These are phyloP conservation scores for Heliconius melpomene DNA, from an alignment of 1,140 invertebrate species.

Conservation along the genomic window DNA sequence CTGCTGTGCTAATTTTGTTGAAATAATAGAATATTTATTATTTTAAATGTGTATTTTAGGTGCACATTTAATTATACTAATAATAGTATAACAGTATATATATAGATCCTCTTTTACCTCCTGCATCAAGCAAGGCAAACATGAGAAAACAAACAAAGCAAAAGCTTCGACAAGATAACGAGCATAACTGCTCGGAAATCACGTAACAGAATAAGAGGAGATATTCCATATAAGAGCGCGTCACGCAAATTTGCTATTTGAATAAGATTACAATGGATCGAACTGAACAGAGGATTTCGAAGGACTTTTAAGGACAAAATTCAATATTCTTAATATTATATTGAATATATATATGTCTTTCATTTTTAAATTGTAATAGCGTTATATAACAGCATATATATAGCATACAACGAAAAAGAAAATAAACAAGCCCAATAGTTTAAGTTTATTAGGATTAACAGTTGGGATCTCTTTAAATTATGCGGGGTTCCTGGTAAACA, in stretches of 20 bases:
- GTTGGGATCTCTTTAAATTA: too few species aligned
- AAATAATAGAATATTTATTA: background rate
- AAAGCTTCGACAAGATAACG: constrained; percentile 51
- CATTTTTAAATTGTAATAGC: constrained; percentile 42
- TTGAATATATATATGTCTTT: constrained; percentile 47
- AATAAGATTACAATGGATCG: constrained; percentile 50
- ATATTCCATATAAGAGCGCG: constrained; percentile 54
- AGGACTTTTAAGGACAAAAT: constrained; percentile 44
- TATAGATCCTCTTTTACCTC: constrained; percentile 41
- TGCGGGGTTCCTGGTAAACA: too few species aligned
- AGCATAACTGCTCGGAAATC: constrained; percentile 53
- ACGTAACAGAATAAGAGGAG: constrained; percentile 58
- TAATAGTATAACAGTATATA: constrained; percentile 37
- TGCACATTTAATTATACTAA: too few species aligned
- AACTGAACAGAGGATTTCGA: constrained; percentile 45
- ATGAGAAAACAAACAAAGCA: constrained; percentile 50
- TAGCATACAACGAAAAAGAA: too few species aligned
- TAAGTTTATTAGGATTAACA: too few species aligned
- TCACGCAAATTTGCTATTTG: constrained; percentile 59
- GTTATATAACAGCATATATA: too few species aligned
- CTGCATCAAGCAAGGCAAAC: constrained; percentile 41
- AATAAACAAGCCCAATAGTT: too few species aligned
- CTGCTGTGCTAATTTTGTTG: constrained; percentile 48
- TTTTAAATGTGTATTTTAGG: background rate
- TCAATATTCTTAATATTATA: constrained; percentile 33